Evolutionary conservation across 2,888 invertebrate genomes (phyloP).

Genomic region (Scrobipalpa costella): DNA sequence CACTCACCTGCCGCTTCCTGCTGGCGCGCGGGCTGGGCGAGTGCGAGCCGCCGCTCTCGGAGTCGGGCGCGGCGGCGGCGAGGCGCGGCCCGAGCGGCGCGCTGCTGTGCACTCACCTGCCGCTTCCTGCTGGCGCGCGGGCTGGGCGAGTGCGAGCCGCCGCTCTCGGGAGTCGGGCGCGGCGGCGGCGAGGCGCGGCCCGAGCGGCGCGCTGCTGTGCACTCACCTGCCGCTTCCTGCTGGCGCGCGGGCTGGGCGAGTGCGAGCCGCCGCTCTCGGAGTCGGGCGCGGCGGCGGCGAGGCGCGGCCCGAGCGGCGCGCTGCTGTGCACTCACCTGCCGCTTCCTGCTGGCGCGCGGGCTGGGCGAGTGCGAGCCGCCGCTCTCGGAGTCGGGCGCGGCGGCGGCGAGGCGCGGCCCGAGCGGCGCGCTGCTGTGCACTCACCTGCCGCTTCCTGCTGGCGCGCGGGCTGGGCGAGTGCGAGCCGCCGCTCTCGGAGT

Average conservation of each 20-base stretch:
- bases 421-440: not conserved
- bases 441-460: slow-evolving; percentile 88
- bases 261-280: not conserved
- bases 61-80: no score
- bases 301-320: not conserved
- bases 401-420: not conserved
- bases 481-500: slow-evolving; percentile 94
- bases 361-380: slow-evolving; percentile 94
- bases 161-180: not conserved
- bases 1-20: no score
- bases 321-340: slow-evolving; percentile 80
- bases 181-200: no score
- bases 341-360: slow-evolving; percentile 89
- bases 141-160: no score
- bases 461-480: slow-evolving; percentile 93
- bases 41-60: not conserved
- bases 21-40: no score
- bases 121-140: no score
- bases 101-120: no score
- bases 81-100: no score
- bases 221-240: no score
- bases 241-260: no score
- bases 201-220: no score
- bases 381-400: slow-evolving; percentile 87
- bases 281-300: not conserved